Base-by-base conservation (phyloP, 2,797 vertebrate species). In the Okamejei kenojei region DNA sequence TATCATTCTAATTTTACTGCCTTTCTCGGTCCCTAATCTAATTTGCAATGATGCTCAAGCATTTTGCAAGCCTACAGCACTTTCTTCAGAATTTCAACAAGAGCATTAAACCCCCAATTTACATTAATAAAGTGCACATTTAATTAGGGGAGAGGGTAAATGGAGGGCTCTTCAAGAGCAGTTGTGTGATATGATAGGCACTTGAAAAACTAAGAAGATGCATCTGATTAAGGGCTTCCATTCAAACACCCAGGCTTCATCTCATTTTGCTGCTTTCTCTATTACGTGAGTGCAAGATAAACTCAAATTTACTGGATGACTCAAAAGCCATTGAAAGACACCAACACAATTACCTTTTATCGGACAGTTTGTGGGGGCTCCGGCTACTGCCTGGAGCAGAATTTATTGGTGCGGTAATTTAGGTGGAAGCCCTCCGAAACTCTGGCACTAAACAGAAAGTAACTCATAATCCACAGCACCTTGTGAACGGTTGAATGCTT, bases 51-150 rank as follows among this genome's bases (percentile, higher is more conserved):
- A 99, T 98, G 98, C 98, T 96, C 97, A 97, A 97, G 97, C 97
- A 97, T 98, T 99, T 99, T 96, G 95, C 98, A 94, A 97, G 98
- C 97, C 98, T 97, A 95, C 96, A 97, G 98, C 98, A 99, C 98
- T 99, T 99, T 98, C 98, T 98, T 98, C 98, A 98, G 98, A 99
- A 99, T 99, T 98, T 99, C 98, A 99, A 99, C 98, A 98, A 98
- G 98, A 98, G 98, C 97, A 99, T 99, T 99, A 99, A 98, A 97
- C 96, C 97, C 97, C 97, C 98, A 98, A 99, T 99, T 99, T 99
- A 98, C 98, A 99, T 99, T 98, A 99, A 99, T 99, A 98, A 99
- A 99, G 98, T 99, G 98, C 98, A 99, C 98, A 98, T 99, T 99
- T 99, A 99, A 99, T 99, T 99, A 99, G 97, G 97, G 95, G 90